A percentile compares a stretch with the other conserved stretches of the same genome.
phyloP scores from a whole-genome alignment of 2,797 vertebrate species.

The Hemitrygon akajei region DNA sequence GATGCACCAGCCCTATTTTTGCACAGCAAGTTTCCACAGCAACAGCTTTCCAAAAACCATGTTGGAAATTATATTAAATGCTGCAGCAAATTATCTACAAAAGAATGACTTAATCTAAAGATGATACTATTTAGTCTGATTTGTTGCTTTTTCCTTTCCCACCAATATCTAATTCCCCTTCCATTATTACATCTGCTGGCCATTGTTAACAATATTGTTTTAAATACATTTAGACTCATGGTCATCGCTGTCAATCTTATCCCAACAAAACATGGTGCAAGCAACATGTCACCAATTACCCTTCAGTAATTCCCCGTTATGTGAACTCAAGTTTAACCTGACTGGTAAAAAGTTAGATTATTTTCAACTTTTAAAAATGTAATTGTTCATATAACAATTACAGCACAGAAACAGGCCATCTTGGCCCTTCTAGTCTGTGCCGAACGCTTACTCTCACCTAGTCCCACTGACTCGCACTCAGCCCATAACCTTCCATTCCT shows the following conservation, averaged over 20 bases:
- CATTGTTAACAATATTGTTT: not conserved
- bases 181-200: not conserved
- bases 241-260: not conserved
- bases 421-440: no score
- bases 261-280: not conserved
- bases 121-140: not conserved
- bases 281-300: not conserved
- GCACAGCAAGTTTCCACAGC: not conserved
- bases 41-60: not conserved
- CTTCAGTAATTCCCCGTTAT: not conserved
- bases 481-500: no score
- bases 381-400: no score
- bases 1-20: not conserved
- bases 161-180: not conserved
- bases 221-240: not conserved
- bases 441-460: no score
- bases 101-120: not conserved
- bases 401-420: no score
- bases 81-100: no score
- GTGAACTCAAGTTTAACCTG: not conserved
- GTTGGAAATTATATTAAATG: no score
- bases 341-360: not conserved
- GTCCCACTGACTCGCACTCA: no score
- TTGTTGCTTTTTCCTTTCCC: not conserved
- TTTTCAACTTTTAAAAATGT: not conserved